A percentile compares a stretch with the other conserved stretches of the same genome.
phyloP scores from a whole-genome alignment of 2,797 vertebrate genomes.

The Urosaurus nigricauda region DNA sequence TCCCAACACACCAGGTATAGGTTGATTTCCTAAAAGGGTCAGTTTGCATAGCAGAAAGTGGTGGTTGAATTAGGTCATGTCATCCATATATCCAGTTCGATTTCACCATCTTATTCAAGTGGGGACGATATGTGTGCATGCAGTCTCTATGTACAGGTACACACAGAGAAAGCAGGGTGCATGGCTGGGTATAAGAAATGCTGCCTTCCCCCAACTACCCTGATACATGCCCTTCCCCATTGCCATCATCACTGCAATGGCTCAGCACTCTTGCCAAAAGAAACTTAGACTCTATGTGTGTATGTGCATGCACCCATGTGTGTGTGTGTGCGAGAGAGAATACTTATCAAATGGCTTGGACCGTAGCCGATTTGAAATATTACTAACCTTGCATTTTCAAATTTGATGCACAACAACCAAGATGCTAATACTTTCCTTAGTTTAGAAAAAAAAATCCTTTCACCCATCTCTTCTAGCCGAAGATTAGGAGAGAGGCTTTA shows the following conservation, averaged over 20 bases:
- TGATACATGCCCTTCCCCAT: not conserved
- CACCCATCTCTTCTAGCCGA: constrained; percentile 97
- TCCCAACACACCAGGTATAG: not conserved
- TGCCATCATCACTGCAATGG: constrained; percentile 1
- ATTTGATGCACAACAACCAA: constrained; percentile 96
- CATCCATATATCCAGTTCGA: accelerated
- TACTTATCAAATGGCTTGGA: constrained; percentile 84
- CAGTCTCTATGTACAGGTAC: not conserved
- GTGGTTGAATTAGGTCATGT: not conserved
- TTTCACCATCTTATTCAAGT: accelerated
- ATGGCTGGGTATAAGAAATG: accelerated
- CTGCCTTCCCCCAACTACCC: not conserved
- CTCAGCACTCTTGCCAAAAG: constrained; percentile 55
- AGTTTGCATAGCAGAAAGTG: accelerated
- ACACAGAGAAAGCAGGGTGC: not conserved
- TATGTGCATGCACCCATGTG: constrained; percentile 20
- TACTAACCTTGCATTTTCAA: constrained; percentile 99
- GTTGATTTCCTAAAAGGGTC: not conserved
- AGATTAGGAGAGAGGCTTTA: constrained; percentile 99
- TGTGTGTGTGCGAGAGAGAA: constrained; percentile 58
- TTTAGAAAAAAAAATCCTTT: constrained; percentile 96
- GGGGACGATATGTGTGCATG: not conserved
- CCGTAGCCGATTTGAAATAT: constrained; percentile 96
- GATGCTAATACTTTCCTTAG: constrained; percentile 97
- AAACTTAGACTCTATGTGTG: constrained; percentile 51